phyloP scores from a whole-genome alignment of 2,797 vertebrate species.

The Bovichtus diacanthus region DNA sequence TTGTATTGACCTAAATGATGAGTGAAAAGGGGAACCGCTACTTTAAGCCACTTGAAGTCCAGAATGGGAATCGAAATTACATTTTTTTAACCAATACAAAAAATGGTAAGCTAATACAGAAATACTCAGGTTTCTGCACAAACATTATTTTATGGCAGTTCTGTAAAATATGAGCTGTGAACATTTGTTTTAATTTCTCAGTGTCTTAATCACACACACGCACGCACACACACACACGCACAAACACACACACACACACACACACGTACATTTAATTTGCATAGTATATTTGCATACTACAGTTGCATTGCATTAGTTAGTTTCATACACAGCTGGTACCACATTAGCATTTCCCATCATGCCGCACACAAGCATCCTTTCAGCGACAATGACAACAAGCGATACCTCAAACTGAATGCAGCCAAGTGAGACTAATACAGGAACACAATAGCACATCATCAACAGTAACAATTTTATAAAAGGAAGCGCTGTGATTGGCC shows the following conservation, averaged over 20 bases:
- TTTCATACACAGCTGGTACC: constrained; percentile 43
- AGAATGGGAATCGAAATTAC: neutral
- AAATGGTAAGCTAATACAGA: neutral
- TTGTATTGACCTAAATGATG: constrained; percentile 10
- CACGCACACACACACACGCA: neutral
- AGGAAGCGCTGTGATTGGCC: constrained; percentile 46
- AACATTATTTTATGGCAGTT: neutral
- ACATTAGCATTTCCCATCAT: constrained; percentile 55
- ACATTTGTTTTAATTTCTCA: neutral
- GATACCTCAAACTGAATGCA: constrained; percentile 55
- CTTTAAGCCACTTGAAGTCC: neutral
- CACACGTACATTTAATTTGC: constrained; percentile 15
- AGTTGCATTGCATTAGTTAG: constrained; percentile 14
- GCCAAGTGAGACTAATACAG: constrained; percentile 55
- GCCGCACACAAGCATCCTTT: constrained; percentile 42
- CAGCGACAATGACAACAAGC: constrained; percentile 30
- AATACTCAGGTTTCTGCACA: neutral
- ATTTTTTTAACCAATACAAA: neutral
- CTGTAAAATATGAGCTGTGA: neutral
- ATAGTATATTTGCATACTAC: constrained; percentile 29
- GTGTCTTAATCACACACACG: neutral
- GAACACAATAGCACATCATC: constrained; percentile 53
- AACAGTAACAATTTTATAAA: constrained; percentile 59
- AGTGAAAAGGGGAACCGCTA: neutral
- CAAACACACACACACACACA: neutral